Evolutionary conservation across 2,113 vertebrate genomes (phyloP).

Genomic region (Jacana jacana): DNA sequence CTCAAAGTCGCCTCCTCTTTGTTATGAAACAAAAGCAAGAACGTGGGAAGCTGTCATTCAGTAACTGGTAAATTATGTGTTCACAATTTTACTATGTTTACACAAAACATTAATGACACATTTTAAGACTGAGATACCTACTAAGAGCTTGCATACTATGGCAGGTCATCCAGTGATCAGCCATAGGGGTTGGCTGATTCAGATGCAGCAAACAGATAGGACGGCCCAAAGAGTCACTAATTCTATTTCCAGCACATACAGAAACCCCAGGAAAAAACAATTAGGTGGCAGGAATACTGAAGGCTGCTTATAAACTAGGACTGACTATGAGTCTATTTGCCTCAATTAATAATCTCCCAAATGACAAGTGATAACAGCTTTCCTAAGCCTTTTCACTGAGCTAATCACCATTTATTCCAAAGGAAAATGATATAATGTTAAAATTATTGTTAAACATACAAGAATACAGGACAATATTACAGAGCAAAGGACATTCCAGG

Average conservation of each 20-base stretch:
- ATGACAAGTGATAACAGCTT: background rate
- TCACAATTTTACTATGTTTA: background rate
- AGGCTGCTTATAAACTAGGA: background rate
- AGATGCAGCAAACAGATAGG: background rate
- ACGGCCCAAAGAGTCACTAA: background rate
- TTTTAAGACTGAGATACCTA: background rate
- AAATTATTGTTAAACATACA: background rate
- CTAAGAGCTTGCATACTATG: background rate
- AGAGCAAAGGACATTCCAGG: background rate
- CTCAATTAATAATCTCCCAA: background rate
- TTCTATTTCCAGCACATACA: background rate
- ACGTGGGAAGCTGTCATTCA: background rate
- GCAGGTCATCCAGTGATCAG: background rate
- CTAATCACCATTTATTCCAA: background rate
- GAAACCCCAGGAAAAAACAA: background rate
- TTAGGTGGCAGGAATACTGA: background rate
- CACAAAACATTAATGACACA: background rate
- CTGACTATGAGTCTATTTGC: background rate
- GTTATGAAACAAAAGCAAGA: background rate
- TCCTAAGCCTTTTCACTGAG: background rate
- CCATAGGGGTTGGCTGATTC: background rate
- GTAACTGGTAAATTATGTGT: background rate
- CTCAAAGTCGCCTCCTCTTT: background rate
- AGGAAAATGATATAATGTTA: background rate
- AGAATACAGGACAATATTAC: background rate